Evolutionary conservation across 2,888 invertebrate species (phyloP), one percentile per base, ranked within the genome.

Genomic region (Noctua janthe): DNA sequence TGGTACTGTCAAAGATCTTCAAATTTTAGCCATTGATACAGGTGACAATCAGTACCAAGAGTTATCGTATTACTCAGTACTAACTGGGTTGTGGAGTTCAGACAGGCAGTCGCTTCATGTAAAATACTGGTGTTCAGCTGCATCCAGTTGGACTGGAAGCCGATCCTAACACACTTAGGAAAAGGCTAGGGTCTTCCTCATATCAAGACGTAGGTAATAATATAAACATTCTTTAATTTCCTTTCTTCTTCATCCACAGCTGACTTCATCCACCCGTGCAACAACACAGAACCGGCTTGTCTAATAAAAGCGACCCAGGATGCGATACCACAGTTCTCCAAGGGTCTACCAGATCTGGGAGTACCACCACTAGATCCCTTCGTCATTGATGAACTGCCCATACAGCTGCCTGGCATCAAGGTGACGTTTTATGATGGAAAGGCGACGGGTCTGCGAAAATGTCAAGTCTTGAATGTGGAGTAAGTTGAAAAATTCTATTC

Each of bases 391-490:
- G 94, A 96, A 86, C 90, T 97, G 59, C 96, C 97, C 3, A 97
- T 97, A 76, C 97, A 97, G 84, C 91, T 97, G 64, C 97, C 97
- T 0, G 97, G 97, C 5, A 96, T 97, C 83, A 97, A 96, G 81
- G 97, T 97, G 54, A 97, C 97, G 3, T 97, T 97, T 80, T 91
- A 95, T 62, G 94, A 94, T 47, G 97, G 97, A 20, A 97, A 95
- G 79, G 96, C 94, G 17, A 96, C 96, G 1, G 97, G 97, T 8
- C 89, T 97, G 72, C 93, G 92, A 76, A 97, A 97, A 87, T 97
- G 97, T 85, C 94, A 96, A 88, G 96, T 96, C 64, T 86, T 95
- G 71, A 96, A 97, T 92, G 96, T 97, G 5, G 96, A 97, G 97
- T 97, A 92, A 96, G 97, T 96, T 47, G 17, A 49, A 74, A 59